Percentiles rank a stretch among this genome's conserved stretches.
These are phyloP conservation scores for Dinomys branickii DNA, from an alignment of 2,113 vertebrate species.

Conservation along the genomic window DNA sequence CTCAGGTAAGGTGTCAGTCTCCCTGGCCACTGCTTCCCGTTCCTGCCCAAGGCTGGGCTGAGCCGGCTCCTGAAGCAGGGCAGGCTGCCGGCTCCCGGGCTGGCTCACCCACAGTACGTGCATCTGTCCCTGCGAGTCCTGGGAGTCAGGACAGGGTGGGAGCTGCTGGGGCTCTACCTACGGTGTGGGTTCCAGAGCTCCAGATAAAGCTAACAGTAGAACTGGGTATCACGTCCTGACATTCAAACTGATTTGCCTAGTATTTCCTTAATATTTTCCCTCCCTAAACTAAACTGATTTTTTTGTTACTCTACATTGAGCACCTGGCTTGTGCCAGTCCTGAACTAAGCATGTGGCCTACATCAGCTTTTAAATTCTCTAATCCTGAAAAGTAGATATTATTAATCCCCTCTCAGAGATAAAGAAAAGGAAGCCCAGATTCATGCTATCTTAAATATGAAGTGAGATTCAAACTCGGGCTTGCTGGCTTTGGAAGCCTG, in stretches of 20 bases:
- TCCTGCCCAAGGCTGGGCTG: neutral
- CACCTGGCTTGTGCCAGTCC: neutral
- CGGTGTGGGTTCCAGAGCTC: neutral
- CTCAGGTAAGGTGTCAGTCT: accelerated
- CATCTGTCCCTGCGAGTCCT: neutral
- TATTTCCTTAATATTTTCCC: neutral
- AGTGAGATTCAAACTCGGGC: neutral
- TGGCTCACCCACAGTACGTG: neutral
- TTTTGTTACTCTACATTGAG: neutral
- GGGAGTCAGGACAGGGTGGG: neutral
- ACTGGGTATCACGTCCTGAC: neutral
- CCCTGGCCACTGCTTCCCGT: neutral
- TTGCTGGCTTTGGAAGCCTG: neutral
- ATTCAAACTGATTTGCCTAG: slow-evolving; percentile 27
- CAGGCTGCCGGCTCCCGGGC: neutral
- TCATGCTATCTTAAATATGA: neutral
- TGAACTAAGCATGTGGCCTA: neutral
- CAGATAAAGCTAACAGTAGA: neutral
- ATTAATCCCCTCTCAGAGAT: neutral
- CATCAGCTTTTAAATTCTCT: neutral
- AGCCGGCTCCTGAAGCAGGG: no score
- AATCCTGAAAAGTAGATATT: neutral
- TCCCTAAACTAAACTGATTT: neutral
- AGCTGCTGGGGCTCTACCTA: neutral
- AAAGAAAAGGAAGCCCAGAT: neutral